These are phyloP conservation scores for Rhagophthalmus giganteus DNA, from an alignment of 2,888 invertebrate species.

Conservation along the genomic window DNA sequence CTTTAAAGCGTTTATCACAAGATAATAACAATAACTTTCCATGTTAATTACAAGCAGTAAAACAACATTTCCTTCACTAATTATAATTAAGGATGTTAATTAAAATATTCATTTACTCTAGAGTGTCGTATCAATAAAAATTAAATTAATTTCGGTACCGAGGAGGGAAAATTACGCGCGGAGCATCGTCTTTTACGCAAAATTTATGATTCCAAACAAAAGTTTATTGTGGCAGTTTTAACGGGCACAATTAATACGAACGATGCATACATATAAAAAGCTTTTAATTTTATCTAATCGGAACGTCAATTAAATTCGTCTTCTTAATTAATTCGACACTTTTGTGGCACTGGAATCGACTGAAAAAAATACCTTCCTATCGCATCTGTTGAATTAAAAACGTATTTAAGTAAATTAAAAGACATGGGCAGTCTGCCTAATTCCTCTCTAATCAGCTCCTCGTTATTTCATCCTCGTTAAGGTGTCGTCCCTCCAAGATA, in stretches of 20 bases:
- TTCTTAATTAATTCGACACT: slow-evolving; percentile 23
- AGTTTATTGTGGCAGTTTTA: not conserved
- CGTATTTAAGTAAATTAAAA: slow-evolving; percentile 42
- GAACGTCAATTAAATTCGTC: slow-evolving; percentile 15
- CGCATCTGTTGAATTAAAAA: slow-evolving; percentile 41
- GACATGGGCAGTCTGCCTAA: slow-evolving; percentile 37
- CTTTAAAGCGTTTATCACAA: too few relatives aligned
- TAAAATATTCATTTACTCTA: not conserved
- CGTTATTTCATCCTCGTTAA: slow-evolving; percentile 45
- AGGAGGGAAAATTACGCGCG: not conserved
- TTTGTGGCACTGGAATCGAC: slow-evolving; percentile 13
- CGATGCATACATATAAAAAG: not conserved
- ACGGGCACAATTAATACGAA: not conserved
- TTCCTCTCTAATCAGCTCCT: slow-evolving; percentile 46
- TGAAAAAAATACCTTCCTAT: slow-evolving; percentile 33
- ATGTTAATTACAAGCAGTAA: not conserved
- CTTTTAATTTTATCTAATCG: slow-evolving; percentile 11
- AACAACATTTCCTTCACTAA: not conserved
- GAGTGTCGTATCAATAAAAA: not conserved
- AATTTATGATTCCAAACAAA: not conserved
- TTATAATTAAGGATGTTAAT: not conserved
- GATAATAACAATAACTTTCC: too few relatives aligned
- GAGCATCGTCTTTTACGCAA: not conserved
- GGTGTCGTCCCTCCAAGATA: slow-evolving; percentile 41
- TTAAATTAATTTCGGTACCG: not conserved